A percentile compares a stretch with the other conserved stretches of the same genome.
phyloP scores from a whole-genome alignment of 2,113 vertebrate species.

The Fregetta grallaria region DNA sequence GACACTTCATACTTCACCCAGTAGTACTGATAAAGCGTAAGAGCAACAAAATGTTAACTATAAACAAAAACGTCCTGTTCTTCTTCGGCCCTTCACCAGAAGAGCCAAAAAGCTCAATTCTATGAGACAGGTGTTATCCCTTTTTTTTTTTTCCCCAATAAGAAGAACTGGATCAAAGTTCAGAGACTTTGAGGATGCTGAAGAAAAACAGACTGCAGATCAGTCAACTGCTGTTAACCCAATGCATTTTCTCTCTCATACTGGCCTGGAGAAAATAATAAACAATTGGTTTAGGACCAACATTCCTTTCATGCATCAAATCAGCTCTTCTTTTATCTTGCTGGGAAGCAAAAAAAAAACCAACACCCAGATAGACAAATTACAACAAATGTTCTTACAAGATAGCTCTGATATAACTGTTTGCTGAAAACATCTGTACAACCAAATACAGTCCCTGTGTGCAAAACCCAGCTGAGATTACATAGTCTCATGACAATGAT shows the following conservation, averaged over 20 bases:
- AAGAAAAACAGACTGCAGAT: background rate
- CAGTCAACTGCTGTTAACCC: background rate
- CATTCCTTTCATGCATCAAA: background rate
- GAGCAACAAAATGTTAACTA: background rate
- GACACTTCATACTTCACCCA: background rate
- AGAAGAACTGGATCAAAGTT: background rate
- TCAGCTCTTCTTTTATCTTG: slow-evolving; percentile 22
- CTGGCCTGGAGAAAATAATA: slow-evolving; percentile 34
- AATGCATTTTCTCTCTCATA: background rate
- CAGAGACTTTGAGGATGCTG: background rate
- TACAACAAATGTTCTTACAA: background rate
- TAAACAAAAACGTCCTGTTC: background rate
- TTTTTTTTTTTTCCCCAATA: background rate
- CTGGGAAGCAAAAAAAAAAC: background rate
- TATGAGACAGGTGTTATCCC: background rate
- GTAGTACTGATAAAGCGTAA: background rate
- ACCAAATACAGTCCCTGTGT: background rate
- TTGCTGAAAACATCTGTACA: slow-evolving; percentile 54
- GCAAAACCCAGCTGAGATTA: slow-evolving; percentile 21
- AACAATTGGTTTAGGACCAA: slow-evolving; percentile 28
- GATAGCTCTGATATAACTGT: slow-evolving; percentile 13
- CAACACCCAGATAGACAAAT: background rate
- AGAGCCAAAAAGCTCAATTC: background rate
- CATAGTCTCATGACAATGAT: background rate
- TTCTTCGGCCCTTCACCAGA: background rate